Base-by-base conservation (phyloP, 2,113 vertebrate species). In the Actinemys pallida region DNA sequence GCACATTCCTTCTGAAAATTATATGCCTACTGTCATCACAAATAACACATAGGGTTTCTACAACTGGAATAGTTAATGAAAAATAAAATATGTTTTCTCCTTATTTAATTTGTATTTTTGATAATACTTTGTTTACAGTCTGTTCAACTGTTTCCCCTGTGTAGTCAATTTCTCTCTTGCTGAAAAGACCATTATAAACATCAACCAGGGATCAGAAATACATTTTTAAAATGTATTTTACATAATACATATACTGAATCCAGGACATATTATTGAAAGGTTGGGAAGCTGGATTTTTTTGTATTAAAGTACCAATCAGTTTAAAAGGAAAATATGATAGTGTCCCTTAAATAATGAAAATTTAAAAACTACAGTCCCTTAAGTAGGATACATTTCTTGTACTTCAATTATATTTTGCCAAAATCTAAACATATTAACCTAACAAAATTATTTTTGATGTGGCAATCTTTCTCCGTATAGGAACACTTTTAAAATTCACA, bases 401-500 rank as follows among this genome's bases (percentile, higher is more conserved):
- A 50, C 87, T 90, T 90, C 65, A 65, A 0, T 92, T 91, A 22
- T 7, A 47, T 31, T 90, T 95, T 96, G 82, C 92, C 90, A 86
- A 94, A 94, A 94, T 90, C 62, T 65, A 88, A 83, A 96, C 69
- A 22, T 53, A 90, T 93, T 87, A 78, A 53, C 93, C 82, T 84
- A 86, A 89, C 93, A 95, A 90, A 95, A 90, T 95, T 95, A 89
- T 91, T 97, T 97, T 96, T 96, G 35, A 95, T 96, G 76, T 88
- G 85, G 47, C 69, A 95, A 27, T 92, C 89, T 95, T 96, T n/a
- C 90, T 97, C 95, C 93, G 90, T 92, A 13, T 17, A 91, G 92
- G 91, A 89, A 20, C 54, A 81, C 96, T 96, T 97, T 91, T 95
- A 97, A 96, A 94, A 95, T 97, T 97, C 86, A 88, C 91, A 79